These are phyloP conservation scores for Pammene fasciana DNA, from an alignment of 2,888 invertebrate species.

Conservation along the genomic window DNA sequence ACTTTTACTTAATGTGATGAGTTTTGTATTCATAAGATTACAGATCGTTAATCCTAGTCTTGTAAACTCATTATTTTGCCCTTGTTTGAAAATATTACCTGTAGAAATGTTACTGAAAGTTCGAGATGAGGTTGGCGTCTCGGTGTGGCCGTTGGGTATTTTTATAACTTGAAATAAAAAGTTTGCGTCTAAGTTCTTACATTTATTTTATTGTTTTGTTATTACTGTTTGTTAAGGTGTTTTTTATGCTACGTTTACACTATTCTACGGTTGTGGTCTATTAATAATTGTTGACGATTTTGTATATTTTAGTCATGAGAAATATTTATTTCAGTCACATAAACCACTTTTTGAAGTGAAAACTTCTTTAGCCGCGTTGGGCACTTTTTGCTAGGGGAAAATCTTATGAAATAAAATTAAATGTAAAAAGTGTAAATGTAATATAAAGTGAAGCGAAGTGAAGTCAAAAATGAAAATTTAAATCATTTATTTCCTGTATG, in stretches of 20 bases:
- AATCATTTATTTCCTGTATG: no score
- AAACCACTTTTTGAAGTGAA: no score
- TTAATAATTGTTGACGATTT: not conserved
- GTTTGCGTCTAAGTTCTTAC: conserved; percentile 32
- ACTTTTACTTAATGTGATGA: conserved; percentile 53
- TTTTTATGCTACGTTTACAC: not conserved
- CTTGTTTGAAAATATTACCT: conserved; percentile 32
- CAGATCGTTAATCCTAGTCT: conserved; percentile 43
- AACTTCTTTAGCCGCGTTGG: no score
- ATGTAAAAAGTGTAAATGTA: no score
- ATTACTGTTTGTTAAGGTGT: conserved; percentile 21
- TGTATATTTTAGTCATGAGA: not conserved
- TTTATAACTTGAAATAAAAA: conserved; percentile 40
- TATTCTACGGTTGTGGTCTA: not conserved
- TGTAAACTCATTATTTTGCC: conserved; percentile 24
- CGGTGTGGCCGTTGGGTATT: conserved; percentile 28
- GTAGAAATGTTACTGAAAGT: conserved; percentile 18
- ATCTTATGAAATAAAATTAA: no score
- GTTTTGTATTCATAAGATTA: conserved; percentile 59
- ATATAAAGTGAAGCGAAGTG: no score
- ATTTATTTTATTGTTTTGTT: conserved; percentile 38
- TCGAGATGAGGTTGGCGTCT: conserved; percentile 22
- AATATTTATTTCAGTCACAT: no score
- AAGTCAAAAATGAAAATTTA: no score
- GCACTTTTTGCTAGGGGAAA: no score